Percentiles rank a stretch among this genome's conserved stretches.
These are phyloP conservation scores for Mactra quadrangularis DNA, from an alignment of 1,140 invertebrate genomes.

Conservation along the genomic window DNA sequence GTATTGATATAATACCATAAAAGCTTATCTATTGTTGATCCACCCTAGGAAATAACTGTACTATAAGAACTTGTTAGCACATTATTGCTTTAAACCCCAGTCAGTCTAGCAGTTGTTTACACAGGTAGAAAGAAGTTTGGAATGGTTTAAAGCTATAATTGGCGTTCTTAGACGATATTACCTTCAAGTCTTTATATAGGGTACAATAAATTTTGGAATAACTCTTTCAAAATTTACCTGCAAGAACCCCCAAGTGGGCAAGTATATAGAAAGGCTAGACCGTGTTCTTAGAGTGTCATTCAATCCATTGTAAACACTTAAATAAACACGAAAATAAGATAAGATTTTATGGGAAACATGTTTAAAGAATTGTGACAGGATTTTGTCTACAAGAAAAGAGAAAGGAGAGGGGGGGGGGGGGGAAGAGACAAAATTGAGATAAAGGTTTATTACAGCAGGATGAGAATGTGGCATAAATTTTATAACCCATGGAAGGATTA, in stretches of 20 bases:
- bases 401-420: neutral
- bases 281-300: slow-evolving; percentile 32
- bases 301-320: slow-evolving; percentile 54
- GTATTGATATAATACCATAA: neutral
- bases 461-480: slow-evolving; percentile 30
- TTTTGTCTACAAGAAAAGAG: neutral
- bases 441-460: slow-evolving; percentile 40
- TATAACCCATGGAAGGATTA: neutral
- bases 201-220: slow-evolving; percentile 43
- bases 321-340: slow-evolving; percentile 53
- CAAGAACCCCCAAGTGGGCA: slow-evolving; percentile 26
- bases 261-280: neutral
- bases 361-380: too few species aligned
- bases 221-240: slow-evolving; percentile 26
- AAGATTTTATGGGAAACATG: slow-evolving; percentile 35
- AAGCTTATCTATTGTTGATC: neutral
- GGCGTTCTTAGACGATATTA: slow-evolving; percentile 49
- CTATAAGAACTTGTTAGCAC: neutral
- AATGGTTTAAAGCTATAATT: slow-evolving; percentile 36
- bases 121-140: slow-evolving; percentile 44
- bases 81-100: slow-evolving; percentile 5
- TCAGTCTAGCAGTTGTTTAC: slow-evolving; percentile 2
- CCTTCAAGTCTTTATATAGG: slow-evolving; percentile 28
- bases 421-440: too few species aligned
- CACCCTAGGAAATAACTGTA: neutral